Base-by-base conservation (phyloP, 37 sponge, comb jelly and placozoan species). In the Beroe ovata region DNA sequence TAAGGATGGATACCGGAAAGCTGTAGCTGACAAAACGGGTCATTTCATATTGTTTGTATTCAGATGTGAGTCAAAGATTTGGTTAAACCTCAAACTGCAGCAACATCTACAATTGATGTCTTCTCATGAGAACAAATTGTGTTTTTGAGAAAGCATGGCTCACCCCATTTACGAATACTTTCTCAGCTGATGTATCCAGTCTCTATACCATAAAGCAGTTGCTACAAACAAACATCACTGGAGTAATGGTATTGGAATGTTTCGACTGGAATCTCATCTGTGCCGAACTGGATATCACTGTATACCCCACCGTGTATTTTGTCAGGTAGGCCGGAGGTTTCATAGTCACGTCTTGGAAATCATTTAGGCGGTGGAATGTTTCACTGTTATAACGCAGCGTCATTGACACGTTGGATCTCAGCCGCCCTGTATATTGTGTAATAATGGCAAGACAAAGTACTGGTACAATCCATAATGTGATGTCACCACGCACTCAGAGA, bases 271-370 rank as follows among this genome's bases (percentile, higher is more conserved):
- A 77, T 41, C 54, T 77, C 14, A 23, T 77, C 26, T 77, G 84
- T 42, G 28, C 39, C n/a, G 11, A 77, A 36, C 47, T 77, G 11
- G 42, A 39, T 4, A 77, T 77, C 28, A 77, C 16, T 3, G 4
- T 35, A 1, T 77, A 77, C 84, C 84, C 84, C 28, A 35, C 41
- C 2, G 84, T 77, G 1, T 42, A 40, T 23, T 77, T 42, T 29
- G 84, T 36, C 84, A 77, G 84, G 84, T 77, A 8, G 11, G n/a
- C n/a, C n/a, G n/a, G n/a, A n/a, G n/a, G n/a, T n/a, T n/a, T 58
- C 59, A 58, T 58, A 18, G 18, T 11, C 59, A n/a, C n/a, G n/a
- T n/a, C n/a, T n/a, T n/a, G n/a, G n/a, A n/a, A n/a, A n/a, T n/a
- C n/a, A n/a, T n/a, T n/a, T n/a, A n/a, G n/a, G n/a, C n/a, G n/a